A percentile compares a stretch with the other conserved stretches of the same genome.
These are phyloP conservation scores for Scomberomorus guttatus DNA, from an alignment of 2,797 vertebrate genomes.

Conservation along the genomic window DNA sequence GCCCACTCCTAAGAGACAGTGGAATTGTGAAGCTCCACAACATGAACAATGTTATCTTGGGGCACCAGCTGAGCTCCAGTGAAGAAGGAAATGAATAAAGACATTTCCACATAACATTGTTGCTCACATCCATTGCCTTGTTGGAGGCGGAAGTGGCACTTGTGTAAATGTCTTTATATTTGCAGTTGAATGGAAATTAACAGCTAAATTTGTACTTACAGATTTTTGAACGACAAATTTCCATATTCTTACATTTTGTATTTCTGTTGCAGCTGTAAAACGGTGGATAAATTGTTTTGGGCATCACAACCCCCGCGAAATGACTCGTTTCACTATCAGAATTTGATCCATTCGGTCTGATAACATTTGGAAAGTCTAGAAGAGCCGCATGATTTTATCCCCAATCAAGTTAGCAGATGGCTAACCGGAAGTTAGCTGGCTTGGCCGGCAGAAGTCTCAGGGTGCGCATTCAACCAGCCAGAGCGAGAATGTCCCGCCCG, in stretches of 20 bases:
- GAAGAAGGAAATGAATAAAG: conserved; percentile 60
- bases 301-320: too few relatives aligned
- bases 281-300: too few relatives aligned
- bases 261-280: too few relatives aligned
- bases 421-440: too few relatives aligned
- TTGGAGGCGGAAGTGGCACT: conserved; percentile 26
- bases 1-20: conserved; percentile 54
- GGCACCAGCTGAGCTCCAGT: conserved; percentile 67
- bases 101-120: conserved; percentile 54
- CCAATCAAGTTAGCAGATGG: too few relatives aligned
- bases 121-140: conserved; percentile 37
- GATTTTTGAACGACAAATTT: not conserved
- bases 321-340: too few relatives aligned
- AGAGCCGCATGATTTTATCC: too few relatives aligned
- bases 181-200: conserved; percentile 23
- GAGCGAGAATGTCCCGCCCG: too few relatives aligned
- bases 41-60: conserved; percentile 73
- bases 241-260: not conserved
- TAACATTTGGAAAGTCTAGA: too few relatives aligned
- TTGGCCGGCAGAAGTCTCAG: too few relatives aligned
- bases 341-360: too few relatives aligned
- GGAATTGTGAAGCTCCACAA: conserved; percentile 54
- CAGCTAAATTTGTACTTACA: conserved; percentile 12
- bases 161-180: conserved; percentile 36
- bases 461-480: too few relatives aligned